Conservation (phyloP, 2,888 invertebrate species). For the Tethea ocularis region DNA sequence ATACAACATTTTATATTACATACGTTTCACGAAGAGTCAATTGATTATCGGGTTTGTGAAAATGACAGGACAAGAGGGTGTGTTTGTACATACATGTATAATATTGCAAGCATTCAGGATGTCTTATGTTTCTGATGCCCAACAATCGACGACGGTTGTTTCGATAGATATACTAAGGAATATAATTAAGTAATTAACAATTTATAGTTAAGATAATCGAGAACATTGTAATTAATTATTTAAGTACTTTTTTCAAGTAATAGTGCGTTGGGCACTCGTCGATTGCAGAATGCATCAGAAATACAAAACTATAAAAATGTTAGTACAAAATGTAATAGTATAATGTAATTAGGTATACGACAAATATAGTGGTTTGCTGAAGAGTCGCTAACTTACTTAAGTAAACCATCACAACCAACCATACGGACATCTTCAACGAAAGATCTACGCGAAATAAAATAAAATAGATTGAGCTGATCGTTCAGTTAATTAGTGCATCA, state of each 20-base stretch:
- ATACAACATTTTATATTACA: conserved; percentile 54
- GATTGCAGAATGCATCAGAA: conserved; percentile 42
- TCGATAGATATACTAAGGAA: conserved; percentile 27
- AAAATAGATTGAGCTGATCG: conserved; percentile 70
- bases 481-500: conserved; percentile 66
- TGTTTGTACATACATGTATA: conserved; percentile 54
- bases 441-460: conserved; percentile 66
- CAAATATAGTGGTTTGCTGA: conserved; percentile 69
- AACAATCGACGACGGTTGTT: conserved; percentile 21
- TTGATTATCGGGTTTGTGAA: conserved; percentile 38
- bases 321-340: conserved; percentile 55
- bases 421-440: conserved; percentile 80
- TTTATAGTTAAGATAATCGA: conserved; percentile 35
- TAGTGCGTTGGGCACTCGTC: conserved; percentile 32
- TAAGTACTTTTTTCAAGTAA: conserved; percentile 60
- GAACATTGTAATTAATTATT: conserved; percentile 50
- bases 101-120: conserved; percentile 66
- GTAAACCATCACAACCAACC: conserved; percentile 84
- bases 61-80: conserved; percentile 70
- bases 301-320: conserved; percentile 49
- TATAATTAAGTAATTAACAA: conserved; percentile 14
- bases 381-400: conserved; percentile 81
- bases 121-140: conserved; percentile 43
- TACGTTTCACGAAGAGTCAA: conserved; percentile 24
- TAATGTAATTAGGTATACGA: conserved; percentile 59